Evolutionary conservation across 2,113 vertebrate genomes (phyloP).

Genomic region (Passer montanus): DNA sequence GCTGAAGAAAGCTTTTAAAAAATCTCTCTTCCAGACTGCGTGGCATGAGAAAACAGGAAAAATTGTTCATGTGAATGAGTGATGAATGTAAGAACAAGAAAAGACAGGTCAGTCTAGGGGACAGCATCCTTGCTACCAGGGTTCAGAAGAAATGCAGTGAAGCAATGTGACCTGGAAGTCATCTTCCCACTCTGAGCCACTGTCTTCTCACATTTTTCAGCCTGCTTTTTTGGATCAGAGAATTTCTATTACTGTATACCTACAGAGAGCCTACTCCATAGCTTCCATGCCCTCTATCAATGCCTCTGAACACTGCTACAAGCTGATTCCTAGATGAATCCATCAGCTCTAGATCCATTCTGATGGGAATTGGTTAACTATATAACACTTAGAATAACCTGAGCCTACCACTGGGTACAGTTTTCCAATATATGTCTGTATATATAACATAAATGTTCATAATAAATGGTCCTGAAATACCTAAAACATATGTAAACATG

Average conservation of each 20-base stretch:
- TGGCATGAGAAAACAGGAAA: not conserved
- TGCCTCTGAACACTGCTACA: not conserved
- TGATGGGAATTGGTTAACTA: not conserved
- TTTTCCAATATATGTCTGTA: not conserved
- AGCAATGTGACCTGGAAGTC: not conserved
- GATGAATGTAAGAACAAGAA: not conserved
- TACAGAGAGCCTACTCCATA: not conserved
- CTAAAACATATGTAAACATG: not conserved
- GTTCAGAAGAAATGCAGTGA: not conserved
- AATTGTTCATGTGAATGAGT: not conserved
- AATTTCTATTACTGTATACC: not conserved
- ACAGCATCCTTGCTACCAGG: not conserved
- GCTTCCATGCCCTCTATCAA: rapidly evolving
- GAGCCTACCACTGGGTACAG: not conserved
- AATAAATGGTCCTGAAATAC: not conserved
- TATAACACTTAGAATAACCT: not conserved
- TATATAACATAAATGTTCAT: not conserved
- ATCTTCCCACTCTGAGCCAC: not conserved
- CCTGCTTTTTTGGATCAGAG: not conserved
- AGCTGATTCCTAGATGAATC: not conserved
- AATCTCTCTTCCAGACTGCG: not conserved
- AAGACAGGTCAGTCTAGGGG: not conserved
- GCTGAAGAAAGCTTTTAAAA: constrained; percentile 6
- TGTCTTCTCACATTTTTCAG: not conserved
- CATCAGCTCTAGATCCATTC: not conserved